These are phyloP conservation scores for Petaurus breviceps DNA, from an alignment of 2,113 vertebrate genomes.

Conservation along the genomic window DNA sequence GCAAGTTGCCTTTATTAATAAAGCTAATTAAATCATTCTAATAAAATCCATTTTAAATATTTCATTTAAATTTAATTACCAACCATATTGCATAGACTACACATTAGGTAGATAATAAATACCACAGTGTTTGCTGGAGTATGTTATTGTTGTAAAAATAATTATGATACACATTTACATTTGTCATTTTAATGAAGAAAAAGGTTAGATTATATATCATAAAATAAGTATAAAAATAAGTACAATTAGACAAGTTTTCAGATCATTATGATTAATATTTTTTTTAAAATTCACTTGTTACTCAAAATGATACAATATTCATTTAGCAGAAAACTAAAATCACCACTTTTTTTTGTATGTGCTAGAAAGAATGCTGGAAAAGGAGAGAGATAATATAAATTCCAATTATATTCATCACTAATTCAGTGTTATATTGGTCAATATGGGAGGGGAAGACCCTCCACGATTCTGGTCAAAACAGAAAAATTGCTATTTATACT, in stretches of 20 bases:
- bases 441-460: neutral
- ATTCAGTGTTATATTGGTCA: neutral
- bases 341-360: neutral
- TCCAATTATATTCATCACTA: neutral
- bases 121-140: neutral
- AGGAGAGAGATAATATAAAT: neutral
- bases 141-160: slow-evolving; percentile 25
- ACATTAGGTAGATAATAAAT: slow-evolving; percentile 47
- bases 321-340: neutral
- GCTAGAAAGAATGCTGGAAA: neutral
- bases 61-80: slow-evolving; percentile 56
- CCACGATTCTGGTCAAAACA: no score
- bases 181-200: slow-evolving; percentile 31
- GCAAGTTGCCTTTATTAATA: slow-evolving; percentile 63
- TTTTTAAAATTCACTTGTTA: neutral
- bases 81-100: slow-evolving; percentile 18
- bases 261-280: neutral
- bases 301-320: neutral
- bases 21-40: slow-evolving; percentile 60
- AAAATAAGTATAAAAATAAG: slow-evolving; percentile 1
- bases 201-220: neutral
- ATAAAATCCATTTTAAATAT: slow-evolving; percentile 35
- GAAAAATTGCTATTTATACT: no score
- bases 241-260: neutral
- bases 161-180: neutral